Conservation (phyloP, 1,140 invertebrate genomes). For the Drosophila littoralis region DNA sequence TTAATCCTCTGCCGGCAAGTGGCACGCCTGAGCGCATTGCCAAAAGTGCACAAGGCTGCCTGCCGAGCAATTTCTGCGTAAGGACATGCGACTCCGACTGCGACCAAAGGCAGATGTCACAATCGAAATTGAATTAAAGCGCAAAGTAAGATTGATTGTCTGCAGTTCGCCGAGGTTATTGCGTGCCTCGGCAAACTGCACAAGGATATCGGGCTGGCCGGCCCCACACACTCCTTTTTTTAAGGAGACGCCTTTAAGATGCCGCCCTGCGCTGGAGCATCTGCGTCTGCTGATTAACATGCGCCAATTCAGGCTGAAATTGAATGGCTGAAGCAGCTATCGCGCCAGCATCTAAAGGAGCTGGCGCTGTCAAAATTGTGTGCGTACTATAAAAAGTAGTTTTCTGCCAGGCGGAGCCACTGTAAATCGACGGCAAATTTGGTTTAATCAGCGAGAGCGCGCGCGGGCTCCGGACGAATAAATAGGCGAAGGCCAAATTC, state of each 20-base stretch:
- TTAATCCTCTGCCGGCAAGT: conserved; percentile 73
- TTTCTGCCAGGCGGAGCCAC: conserved; percentile 5
- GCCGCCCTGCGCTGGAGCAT: conserved; percentile 22
- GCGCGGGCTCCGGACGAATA: conserved; percentile 6
- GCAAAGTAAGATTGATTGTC: conserved; percentile 83
- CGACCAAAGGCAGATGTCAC: conserved; percentile 81
- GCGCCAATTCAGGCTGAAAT: conserved; percentile 75
- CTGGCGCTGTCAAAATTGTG: conserved; percentile 50
- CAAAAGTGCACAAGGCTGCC: conserved; percentile 70
- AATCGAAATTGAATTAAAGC: conserved; percentile 83
- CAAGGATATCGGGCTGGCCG: neutral
- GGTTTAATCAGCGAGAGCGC: conserved; percentile 60
- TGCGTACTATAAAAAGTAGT: conserved; percentile 54
- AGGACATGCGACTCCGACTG: conserved; percentile 25
- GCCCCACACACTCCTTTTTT: conserved; percentile 17
- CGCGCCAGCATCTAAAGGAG: conserved; percentile 46
- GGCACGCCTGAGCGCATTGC: conserved; percentile 79
- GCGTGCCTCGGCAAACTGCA: conserved; percentile 59
- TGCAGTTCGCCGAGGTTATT: conserved; percentile 79
- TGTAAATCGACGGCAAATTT: conserved; percentile 68
- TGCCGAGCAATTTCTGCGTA: conserved; percentile 48
- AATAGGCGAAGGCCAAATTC: conserved; percentile 39
- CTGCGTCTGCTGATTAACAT: conserved; percentile 67
- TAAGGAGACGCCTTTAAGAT: conserved; percentile 60
- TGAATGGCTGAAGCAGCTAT: conserved; percentile 57